Conservation (phyloP, 2,797 vertebrate genomes). For the Anas acuta region DNA sequence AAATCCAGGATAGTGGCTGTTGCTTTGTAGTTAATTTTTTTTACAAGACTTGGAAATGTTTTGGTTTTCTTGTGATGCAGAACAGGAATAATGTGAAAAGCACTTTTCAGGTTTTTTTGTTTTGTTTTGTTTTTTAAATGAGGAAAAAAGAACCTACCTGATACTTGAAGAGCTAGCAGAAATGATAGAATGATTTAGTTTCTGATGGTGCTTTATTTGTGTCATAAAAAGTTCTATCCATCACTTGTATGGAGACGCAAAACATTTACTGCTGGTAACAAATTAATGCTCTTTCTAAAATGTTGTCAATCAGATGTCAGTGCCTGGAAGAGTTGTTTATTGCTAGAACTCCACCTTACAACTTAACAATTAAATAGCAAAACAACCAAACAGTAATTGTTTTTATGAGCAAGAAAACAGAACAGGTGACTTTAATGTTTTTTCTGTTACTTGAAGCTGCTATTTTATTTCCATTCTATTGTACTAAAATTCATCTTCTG, state of each 20-base stretch:
- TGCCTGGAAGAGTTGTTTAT: constrained; percentile 6
- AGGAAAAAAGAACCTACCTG: not conserved
- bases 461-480: not conserved
- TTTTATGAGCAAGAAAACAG: not conserved
- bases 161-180: not conserved
- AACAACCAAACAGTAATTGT: not conserved
- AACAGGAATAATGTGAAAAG: not conserved
- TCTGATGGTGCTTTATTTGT: constrained; percentile 22
- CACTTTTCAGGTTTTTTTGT: not conserved
- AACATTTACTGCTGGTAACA: constrained; percentile 29
- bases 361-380: constrained; percentile 31
- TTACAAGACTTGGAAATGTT: not conserved
- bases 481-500: not conserved
- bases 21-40: not conserved
- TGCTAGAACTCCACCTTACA: constrained; percentile 7
- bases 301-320: constrained; percentile 50
- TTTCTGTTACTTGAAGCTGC: not conserved
- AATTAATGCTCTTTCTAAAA: constrained; percentile 45
- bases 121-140: not conserved
- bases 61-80: not conserved
- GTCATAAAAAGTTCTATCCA: constrained; percentile 19
- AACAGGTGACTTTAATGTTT: not conserved
- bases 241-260: not conserved
- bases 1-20: not conserved
- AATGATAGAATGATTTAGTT: constrained; percentile 33